phyloP scores from a whole-genome alignment of 1,140 invertebrate genomes.

The Drosophila fuyamai region DNA sequence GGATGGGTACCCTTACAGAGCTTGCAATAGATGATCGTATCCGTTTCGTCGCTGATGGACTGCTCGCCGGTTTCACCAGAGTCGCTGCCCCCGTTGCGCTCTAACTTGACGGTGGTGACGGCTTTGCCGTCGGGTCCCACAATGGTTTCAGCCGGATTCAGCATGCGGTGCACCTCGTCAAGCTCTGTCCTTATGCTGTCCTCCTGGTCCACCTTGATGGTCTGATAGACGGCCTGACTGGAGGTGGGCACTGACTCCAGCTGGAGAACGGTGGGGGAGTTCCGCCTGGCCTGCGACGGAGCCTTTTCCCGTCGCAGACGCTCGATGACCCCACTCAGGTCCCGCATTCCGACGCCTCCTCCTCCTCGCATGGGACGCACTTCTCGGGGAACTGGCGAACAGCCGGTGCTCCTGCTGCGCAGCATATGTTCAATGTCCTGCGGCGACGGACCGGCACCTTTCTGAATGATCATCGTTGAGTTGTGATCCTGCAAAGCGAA shows the following conservation, averaged over 20 bases:
- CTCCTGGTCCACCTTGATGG: conserved; percentile 62
- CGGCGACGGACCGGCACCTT: conserved; percentile 27
- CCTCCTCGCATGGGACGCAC: conserved; percentile 54
- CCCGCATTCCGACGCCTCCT: conserved; percentile 57
- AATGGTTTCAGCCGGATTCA: conserved; percentile 85
- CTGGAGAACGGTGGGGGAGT: conserved; percentile 57
- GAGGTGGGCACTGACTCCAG: conserved; percentile 67
- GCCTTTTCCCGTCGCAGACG: conserved; percentile 70
- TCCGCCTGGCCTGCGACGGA: conserved; percentile 8
- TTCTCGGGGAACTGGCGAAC: conserved; percentile 66
- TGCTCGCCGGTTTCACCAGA: conserved; percentile 63
- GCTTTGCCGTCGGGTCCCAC: conserved; percentile 88
- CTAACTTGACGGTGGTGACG: conserved; percentile 58
- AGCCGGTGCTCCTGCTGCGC: conserved; percentile 67
- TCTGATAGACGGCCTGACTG: conserved; percentile 78
- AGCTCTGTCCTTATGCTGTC: conserved; percentile 78
- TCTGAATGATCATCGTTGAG: conserved; percentile 71
- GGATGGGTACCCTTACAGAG: conserved; percentile 49
- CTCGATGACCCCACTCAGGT: conserved; percentile 78
- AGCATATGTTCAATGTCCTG: conserved; percentile 67
- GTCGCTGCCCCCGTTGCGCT: conserved; percentile 74
- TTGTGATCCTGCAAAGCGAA: conserved; percentile 56
- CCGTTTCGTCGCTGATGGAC: conserved; percentile 63
- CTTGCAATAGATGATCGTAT: conserved; percentile 71
- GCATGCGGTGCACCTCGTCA: conserved; percentile 74